Percentiles rank a stretch among this genome's conserved stretches.
Conservation (phyloP, 2,113 vertebrate genomes). For the Hippocampus guttulatus region DNA sequence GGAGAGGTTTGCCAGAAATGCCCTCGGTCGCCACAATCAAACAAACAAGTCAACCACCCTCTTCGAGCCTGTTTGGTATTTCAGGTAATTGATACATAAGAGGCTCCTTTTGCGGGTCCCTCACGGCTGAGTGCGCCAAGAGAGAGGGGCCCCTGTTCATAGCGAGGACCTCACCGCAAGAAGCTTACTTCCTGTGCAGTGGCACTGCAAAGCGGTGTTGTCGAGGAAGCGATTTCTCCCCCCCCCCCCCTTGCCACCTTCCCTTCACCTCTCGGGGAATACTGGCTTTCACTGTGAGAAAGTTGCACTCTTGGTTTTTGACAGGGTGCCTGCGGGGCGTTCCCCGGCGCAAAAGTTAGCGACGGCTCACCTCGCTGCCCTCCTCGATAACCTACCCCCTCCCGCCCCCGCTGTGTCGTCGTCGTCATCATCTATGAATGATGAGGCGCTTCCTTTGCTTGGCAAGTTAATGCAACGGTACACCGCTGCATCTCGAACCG, state of each 20-base stretch:
- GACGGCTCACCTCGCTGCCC: constrained; percentile 33
- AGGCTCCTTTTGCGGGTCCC: constrained; percentile 44
- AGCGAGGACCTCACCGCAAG: constrained; percentile 23
- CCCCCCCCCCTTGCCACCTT: constrained; percentile 43
- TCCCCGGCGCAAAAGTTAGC: constrained; percentile 29
- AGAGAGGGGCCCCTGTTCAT: constrained; percentile 45
- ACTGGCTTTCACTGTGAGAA: constrained; percentile 77
- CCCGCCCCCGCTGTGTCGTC: neutral
- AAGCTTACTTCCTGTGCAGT: constrained; percentile 38
- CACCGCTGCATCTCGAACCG: constrained; percentile 23
- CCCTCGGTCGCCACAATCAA: constrained; percentile 54
- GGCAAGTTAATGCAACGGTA: constrained; percentile 33
- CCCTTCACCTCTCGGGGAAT: constrained; percentile 66
- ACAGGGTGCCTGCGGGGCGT: constrained; percentile 48
- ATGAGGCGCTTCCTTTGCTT: neutral
- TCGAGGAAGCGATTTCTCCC: constrained; percentile 59
- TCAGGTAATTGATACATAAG: constrained; percentile 65
- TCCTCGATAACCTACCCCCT: neutral
- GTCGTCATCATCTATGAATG: neutral
- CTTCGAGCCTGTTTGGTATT: constrained; percentile 67
- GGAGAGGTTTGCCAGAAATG: constrained; percentile 36
- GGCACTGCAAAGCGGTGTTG: constrained; percentile 60
- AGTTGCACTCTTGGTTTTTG: constrained; percentile 56
- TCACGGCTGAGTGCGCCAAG: constrained; percentile 17
- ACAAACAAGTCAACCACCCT: constrained; percentile 62